Evolutionary conservation across 1,140 invertebrate genomes (phyloP).

Genomic region (Hylaeus volcanicus): DNA sequence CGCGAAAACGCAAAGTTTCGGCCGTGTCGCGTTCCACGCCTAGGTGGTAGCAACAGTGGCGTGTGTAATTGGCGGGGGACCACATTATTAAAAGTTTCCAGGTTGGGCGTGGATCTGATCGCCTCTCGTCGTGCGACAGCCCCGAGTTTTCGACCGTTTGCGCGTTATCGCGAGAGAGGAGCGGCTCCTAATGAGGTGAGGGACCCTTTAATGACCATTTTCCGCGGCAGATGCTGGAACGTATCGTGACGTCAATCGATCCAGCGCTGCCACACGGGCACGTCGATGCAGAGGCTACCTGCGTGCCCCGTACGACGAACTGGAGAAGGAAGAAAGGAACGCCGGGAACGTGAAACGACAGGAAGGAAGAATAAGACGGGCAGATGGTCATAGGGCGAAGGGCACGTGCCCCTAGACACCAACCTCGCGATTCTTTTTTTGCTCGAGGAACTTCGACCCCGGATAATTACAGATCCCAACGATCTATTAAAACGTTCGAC

Average conservation of each 20-base stretch:
- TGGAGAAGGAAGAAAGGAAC: neutral
- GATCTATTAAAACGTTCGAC: no score
- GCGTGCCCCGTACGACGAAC: neutral
- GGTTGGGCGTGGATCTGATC: constrained; percentile 20
- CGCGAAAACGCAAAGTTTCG: constrained; percentile 35
- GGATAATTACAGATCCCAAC: no score
- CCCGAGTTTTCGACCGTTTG: constrained; percentile 29
- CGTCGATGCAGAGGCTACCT: neutral
- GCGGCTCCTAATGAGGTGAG: constrained; percentile 48
- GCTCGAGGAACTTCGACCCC: constrained; percentile 38
- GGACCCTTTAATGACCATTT: constrained; percentile 54
- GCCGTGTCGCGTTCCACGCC: no score
- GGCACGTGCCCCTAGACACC: constrained; percentile 49
- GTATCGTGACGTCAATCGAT: constrained; percentile 46
- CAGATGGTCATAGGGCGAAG: constrained; percentile 60
- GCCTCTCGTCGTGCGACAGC: constrained; percentile 14
- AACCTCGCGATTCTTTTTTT: constrained; percentile 45
- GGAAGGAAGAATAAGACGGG: constrained; percentile 40
- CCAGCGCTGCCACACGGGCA: constrained; percentile 20
- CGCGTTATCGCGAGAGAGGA: constrained; percentile 25
- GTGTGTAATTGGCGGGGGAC: constrained; percentile 50
- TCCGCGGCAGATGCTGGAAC: constrained; percentile 56
- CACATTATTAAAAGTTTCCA: constrained; percentile 62
- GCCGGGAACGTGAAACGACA: constrained; percentile 6
- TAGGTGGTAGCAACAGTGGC: neutral